Base-by-base conservation (phyloP, 2,888 invertebrate species). In the Prenolepis imparis region DNA sequence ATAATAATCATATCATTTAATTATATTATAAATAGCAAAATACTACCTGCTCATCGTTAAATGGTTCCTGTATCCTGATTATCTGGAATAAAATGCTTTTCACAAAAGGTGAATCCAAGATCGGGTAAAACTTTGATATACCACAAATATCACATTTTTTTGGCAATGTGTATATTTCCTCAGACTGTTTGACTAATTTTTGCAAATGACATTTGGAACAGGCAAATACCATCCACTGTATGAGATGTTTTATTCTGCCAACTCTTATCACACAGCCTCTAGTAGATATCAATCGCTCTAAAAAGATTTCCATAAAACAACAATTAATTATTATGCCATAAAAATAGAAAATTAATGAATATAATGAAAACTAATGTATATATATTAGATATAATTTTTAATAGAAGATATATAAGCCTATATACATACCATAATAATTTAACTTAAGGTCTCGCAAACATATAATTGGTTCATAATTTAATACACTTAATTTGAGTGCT, bases 231-330 rank as follows among this genome's bases (percentile, higher is more conserved):
- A 98, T 96, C 94, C 97, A 97, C 9, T 96, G 96, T 89, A 97
- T 97, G 32, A 97, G 95, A 1, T 98, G 96, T 84, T 97, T 97
- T 0, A 97, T 96, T 92, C 96, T 96, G 21, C 98, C 97, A 4
- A 98, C 97, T 93, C 97, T 96, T 84, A 98, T 97, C 0, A 99
- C 98, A 61, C 98, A 98, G 0, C 99, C 99, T 92, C 97, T 96
- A 3, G 98, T 96, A 39, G 97, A 96, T 36, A 98, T 96, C 87
- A 98, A 93, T 94, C 97, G 97, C 6, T 97, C 97, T 97, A 82
- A 70, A 72, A 90, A 57, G 44, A 67, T 59, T 61, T 41, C 21
- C 36, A 61, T 44, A 77, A 66, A 39, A 12, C 21, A 11, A 67
- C 1, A 39, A 39, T 41, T 68, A 32, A n/a, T 28, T 59, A 4